Evolutionary conservation across 1,140 invertebrate genomes (phyloP).

Genomic region (Sycobia sp.): DNA sequence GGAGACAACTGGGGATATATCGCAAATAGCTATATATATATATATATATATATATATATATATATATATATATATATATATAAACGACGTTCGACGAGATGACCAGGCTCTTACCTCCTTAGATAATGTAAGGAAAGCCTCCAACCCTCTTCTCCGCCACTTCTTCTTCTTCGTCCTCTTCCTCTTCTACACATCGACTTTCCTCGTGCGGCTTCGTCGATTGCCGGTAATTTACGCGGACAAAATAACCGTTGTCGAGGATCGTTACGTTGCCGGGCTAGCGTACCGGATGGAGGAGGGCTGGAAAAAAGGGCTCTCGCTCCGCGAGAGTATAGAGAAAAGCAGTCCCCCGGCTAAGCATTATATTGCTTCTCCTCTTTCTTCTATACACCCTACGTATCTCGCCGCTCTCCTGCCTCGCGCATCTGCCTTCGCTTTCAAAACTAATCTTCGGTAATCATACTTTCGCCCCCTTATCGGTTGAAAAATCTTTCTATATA

Average conservation of each 20-base stretch:
- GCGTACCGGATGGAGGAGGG: too few species aligned
- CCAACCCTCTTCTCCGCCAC: background rate
- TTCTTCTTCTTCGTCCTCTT: background rate
- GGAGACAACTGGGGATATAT: background rate
- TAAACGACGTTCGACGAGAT: background rate
- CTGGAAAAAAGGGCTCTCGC: too few species aligned
- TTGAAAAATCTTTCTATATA: background rate
- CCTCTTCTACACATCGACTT: background rate
- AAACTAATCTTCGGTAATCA: slow-evolving; percentile 16
- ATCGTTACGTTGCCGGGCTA: slow-evolving; percentile 8
- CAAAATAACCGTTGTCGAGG: slow-evolving; percentile 2
- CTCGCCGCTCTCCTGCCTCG: background rate
- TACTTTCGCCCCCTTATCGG: background rate
- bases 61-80: too few species aligned
- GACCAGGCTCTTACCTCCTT: background rate
- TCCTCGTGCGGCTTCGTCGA: background rate
- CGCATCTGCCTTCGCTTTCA: background rate
- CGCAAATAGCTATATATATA: background rate
- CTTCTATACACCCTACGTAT: background rate
- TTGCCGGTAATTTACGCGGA: slow-evolving; percentile 26
- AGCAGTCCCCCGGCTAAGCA: background rate
- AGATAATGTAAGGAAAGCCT: slow-evolving; percentile 4
- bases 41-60: too few species aligned
- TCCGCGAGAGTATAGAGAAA: too few species aligned
- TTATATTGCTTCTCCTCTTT: background rate